Conservation (phyloP, 2,888 invertebrate species). For the Pammene fasciana region DNA sequence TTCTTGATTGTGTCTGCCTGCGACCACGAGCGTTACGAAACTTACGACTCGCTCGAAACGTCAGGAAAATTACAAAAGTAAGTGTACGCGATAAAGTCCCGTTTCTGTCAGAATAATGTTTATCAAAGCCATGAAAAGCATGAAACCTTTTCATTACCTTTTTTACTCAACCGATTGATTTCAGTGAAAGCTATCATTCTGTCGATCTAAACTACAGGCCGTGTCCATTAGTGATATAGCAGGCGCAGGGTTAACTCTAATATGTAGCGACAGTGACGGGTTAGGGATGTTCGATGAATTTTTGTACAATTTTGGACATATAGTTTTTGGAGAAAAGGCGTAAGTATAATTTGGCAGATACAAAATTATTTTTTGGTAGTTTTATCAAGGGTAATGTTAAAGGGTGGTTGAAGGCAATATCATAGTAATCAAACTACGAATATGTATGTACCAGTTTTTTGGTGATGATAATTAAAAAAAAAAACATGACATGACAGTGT, state of each 20-base stretch:
- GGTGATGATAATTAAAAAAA: no score
- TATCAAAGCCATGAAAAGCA: not conserved
- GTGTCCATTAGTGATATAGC: conserved; percentile 26
- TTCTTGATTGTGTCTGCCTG: no score
- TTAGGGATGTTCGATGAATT: not conserved
- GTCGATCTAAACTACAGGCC: conserved; percentile 31
- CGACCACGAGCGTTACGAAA: no score
- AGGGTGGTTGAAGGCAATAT: no score
- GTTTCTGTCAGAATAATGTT: no score
- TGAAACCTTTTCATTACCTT: conserved; percentile 21
- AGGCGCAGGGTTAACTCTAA: conserved; percentile 14
- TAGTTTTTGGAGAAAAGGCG: not conserved
- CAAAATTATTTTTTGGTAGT: not conserved
- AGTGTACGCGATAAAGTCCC: no score
- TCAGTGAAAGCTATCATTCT: conserved; percentile 29
- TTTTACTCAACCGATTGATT: conserved; percentile 23
- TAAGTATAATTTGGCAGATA: not conserved
- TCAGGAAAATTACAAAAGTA: no score
- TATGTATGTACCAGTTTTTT: no score
- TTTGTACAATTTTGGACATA: not conserved
- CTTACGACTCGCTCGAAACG: no score
- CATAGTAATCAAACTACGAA: no score
- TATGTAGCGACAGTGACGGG: conserved; percentile 15
- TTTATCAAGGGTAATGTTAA: no score
- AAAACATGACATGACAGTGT: no score